Evolutionary conservation across 2,113 vertebrate species (phyloP).

Genomic region (Menura novaehollandiae): DNA sequence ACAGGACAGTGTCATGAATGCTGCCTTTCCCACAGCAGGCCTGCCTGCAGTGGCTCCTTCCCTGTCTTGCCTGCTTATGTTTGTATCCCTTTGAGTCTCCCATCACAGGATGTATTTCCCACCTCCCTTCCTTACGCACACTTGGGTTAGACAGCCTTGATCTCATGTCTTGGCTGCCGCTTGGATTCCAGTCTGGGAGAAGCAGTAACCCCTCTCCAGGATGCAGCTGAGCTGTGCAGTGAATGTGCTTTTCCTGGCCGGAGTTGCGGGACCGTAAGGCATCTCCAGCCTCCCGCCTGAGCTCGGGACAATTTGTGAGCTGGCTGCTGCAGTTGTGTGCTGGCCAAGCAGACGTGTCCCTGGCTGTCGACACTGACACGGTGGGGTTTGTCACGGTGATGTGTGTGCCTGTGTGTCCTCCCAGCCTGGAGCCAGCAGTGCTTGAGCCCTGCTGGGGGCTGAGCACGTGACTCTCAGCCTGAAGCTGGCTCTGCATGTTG

Average conservation of each 20-base stretch:
- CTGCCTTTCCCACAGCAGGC: neutral
- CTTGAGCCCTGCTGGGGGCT: neutral
- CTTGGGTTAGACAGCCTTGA: neutral
- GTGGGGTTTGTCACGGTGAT: neutral
- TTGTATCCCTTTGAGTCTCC: neutral
- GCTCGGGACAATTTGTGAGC: neutral
- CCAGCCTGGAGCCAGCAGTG: neutral
- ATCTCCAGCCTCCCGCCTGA: neutral
- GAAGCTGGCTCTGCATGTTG: neutral
- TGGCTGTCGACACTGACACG: rapidly evolving
- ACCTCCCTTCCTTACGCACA: neutral
- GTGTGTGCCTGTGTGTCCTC: neutral
- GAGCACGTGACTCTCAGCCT: conserved; percentile 40
- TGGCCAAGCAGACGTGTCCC: neutral
- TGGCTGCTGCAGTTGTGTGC: neutral
- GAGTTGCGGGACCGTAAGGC: rapidly evolving
- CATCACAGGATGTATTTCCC: neutral
- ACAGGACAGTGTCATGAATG: neutral
- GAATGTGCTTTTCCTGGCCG: neutral
- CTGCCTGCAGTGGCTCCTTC: neutral
- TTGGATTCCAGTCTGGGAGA: neutral
- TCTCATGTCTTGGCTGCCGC: neutral
- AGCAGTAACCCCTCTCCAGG: neutral
- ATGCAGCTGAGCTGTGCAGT: neutral
- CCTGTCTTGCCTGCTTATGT: neutral